Conservation (phyloP, 2,888 invertebrate species). For the Allolobophora icterica region DNA sequence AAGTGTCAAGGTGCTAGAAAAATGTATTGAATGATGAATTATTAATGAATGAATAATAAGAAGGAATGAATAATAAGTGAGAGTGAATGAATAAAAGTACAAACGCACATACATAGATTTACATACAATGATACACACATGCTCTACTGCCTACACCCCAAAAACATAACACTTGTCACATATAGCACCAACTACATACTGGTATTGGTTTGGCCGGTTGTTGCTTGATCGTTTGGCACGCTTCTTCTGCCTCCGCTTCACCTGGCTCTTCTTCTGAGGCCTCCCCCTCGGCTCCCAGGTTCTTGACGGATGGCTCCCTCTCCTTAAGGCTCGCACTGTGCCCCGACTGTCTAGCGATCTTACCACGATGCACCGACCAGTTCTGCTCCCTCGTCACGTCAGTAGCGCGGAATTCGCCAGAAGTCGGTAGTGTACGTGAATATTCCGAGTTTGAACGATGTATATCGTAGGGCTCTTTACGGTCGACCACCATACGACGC, state of each 20-base stretch:
- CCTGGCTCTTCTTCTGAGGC: neutral
- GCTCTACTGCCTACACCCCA: neutral
- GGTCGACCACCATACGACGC: neutral
- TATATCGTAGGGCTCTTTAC: neutral
- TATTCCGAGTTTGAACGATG: neutral
- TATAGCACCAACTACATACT: neutral
- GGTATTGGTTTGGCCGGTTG: constrained; percentile 10
- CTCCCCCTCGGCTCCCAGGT: neutral
- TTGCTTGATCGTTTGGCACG: neutral
- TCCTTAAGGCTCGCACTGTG: neutral
- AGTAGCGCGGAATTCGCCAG: neutral
- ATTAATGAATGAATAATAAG: neutral
- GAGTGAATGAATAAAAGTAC: neutral
- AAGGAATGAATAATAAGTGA: neutral
- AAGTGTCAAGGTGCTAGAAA: too few relatives aligned
- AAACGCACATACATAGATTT: neutral
- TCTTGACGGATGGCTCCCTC: constrained; percentile 1
- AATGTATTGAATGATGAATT: too few relatives aligned
- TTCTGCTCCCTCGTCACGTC: neutral
- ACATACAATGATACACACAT: neutral
- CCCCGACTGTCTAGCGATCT: neutral
- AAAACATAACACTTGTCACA: neutral
- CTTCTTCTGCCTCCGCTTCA: neutral
- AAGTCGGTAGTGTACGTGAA: neutral
- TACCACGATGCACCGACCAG: constrained; percentile 4